phyloP scores from a whole-genome alignment of 2,113 vertebrate genomes.

The Rhinogobius similis region DNA sequence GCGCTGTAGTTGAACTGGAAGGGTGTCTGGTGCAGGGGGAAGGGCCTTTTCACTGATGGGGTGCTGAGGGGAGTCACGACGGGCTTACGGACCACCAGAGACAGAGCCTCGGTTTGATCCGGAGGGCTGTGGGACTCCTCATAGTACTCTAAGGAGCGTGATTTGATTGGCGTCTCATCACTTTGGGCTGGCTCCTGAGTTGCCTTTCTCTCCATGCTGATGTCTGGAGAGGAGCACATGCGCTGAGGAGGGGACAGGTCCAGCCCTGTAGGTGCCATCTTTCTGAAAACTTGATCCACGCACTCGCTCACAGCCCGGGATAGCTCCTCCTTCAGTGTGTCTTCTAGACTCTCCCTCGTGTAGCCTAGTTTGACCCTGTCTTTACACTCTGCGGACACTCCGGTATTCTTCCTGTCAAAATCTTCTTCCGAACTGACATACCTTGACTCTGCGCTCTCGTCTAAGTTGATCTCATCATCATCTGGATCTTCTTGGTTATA shows the following conservation, averaged over 20 bases:
- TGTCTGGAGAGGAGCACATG: slow-evolving; percentile 60
- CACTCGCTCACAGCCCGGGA: slow-evolving; percentile 79
- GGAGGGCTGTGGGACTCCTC: slow-evolving; percentile 68
- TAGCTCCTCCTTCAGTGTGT: slow-evolving; percentile 85
- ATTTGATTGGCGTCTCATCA: slow-evolving; percentile 59
- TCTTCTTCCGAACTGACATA: slow-evolving; percentile 41
- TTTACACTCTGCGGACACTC: slow-evolving; percentile 31
- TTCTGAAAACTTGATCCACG: slow-evolving; percentile 87
- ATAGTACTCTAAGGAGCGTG: slow-evolving; percentile 67
- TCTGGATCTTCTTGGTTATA: slow-evolving; percentile 68
- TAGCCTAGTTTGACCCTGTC: slow-evolving; percentile 44
- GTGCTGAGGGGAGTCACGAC: slow-evolving; percentile 55
- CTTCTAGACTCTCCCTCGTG: slow-evolving; percentile 75
- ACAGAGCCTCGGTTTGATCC: slow-evolving; percentile 71
- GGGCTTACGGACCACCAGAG: slow-evolving; percentile 75
- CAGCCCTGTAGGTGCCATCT: slow-evolving; percentile 53
- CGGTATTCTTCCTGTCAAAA: slow-evolving; percentile 46
- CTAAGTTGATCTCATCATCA: slow-evolving; percentile 25
- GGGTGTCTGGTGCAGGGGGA: slow-evolving; percentile 65
- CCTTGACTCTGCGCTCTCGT: slow-evolving; percentile 32
- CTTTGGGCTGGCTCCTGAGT: slow-evolving; percentile 54
- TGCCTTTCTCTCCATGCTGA: slow-evolving; percentile 58
- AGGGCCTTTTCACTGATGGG: slow-evolving; percentile 74
- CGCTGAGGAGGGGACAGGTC: slow-evolving; percentile 58
- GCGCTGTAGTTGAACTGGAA: slow-evolving; percentile 71